Evolutionary conservation across 2,797 vertebrate species (phyloP).

Genomic region (Sebastes cheni): DNA sequence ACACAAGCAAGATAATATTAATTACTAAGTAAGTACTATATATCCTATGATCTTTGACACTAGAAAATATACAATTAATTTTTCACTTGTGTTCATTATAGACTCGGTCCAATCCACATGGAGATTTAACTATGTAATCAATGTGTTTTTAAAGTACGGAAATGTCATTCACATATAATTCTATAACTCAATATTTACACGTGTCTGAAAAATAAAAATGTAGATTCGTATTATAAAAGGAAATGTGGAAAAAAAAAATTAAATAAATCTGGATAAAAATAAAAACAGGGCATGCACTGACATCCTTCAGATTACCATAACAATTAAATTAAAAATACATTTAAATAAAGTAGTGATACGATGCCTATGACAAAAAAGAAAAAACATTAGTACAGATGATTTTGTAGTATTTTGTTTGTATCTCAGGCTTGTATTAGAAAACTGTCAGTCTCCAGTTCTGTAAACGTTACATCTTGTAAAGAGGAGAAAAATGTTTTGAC

Average conservation of each 20-base stretch:
- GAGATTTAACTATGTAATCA: conserved; percentile 33
- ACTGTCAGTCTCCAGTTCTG: conserved; percentile 67
- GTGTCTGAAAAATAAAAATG: conserved; percentile 57
- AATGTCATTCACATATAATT: conserved; percentile 56
- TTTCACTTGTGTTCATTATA: conserved; percentile 45
- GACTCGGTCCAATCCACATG: conserved; percentile 43
- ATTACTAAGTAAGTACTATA: conserved; percentile 21
- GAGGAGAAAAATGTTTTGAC: conserved; percentile 31
- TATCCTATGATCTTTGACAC: conserved; percentile 43
- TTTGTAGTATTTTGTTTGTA: conserved; percentile 64
- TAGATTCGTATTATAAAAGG: conserved; percentile 47
- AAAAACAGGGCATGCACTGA: conserved; percentile 56
- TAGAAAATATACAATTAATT: conserved; percentile 59
- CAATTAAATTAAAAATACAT: conserved; percentile 64
- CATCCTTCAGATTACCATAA: conserved; percentile 61
- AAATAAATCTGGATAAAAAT: conserved; percentile 61
- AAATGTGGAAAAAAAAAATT: conserved; percentile 52
- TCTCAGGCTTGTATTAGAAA: conserved; percentile 75
- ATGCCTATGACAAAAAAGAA: conserved; percentile 30
- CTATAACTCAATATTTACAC: conserved; percentile 68
- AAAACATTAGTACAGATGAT: conserved; percentile 44
- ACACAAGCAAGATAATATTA: conserved; percentile 51
- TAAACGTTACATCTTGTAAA: conserved; percentile 71
- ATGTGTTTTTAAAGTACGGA: conserved; percentile 46
- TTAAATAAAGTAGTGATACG: conserved; percentile 76